phyloP scores from a whole-genome alignment of 2,888 invertebrate species.

The Drosophila meridiana region DNA sequence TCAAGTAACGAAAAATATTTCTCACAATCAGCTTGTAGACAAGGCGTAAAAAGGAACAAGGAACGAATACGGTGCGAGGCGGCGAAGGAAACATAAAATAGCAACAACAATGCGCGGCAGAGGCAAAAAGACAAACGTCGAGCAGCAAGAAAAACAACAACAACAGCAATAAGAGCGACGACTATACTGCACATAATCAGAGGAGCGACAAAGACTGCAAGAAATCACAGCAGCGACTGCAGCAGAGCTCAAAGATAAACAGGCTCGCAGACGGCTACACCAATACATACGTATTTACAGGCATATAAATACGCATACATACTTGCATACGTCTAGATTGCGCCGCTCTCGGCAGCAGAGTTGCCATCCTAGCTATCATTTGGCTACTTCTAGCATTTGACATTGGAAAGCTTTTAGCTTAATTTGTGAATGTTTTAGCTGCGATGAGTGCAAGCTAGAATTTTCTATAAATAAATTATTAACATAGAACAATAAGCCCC shows the following conservation, averaged over 20 bases:
- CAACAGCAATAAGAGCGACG: constrained; percentile 31
- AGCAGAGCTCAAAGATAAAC: constrained; percentile 69
- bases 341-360: constrained; percentile 31
- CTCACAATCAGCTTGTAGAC: constrained; percentile 73
- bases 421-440: background rate
- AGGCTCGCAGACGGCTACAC: constrained; percentile 54
- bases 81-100: constrained; percentile 45
- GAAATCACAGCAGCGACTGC: constrained; percentile 65
- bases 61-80: constrained; percentile 44
- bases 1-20: constrained; percentile 72
- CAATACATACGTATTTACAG: constrained; percentile 46
- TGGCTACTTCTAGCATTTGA: constrained; percentile 8
- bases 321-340: background rate
- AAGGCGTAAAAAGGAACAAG: constrained; percentile 35
- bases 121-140: constrained; percentile 71
- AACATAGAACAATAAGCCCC: too few relatives aligned
- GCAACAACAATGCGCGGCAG: constrained; percentile 55
- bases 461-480: background rate
- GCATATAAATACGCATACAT: constrained; percentile 1
- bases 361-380: constrained; percentile 8
- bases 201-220: constrained; percentile 69
- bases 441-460: background rate
- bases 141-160: constrained; percentile 42
- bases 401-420: background rate
- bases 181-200: constrained; percentile 51